These are phyloP conservation scores for Nematolebias whitei DNA, from an alignment of 2,113 vertebrate genomes.

Conservation along the genomic window DNA sequence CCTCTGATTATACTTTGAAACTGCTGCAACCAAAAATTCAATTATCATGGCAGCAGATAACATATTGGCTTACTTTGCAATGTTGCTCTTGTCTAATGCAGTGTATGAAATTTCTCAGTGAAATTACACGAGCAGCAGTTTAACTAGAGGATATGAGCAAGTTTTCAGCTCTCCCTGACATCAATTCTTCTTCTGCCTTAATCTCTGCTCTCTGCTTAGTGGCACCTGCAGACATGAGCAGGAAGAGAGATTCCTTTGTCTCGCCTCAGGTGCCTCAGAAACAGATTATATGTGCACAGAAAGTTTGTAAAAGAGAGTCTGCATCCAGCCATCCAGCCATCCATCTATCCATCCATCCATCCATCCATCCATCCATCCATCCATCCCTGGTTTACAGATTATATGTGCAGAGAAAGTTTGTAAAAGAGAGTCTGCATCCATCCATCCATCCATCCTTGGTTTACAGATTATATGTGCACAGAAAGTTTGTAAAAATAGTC, in stretches of 20 bases:
- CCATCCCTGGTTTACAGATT: no score
- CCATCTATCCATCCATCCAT: no score
- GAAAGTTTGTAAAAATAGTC: no score
- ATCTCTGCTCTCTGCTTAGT: slow-evolving; percentile 12
- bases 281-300: not conserved
- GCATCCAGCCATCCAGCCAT: no score
- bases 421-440: no score
- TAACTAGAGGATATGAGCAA: slow-evolving; percentile 24
- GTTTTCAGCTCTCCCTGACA: slow-evolving; percentile 36
- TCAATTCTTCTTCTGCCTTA: slow-evolving; percentile 15
- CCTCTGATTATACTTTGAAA: slow-evolving; percentile 38
- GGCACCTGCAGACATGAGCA: slow-evolving; percentile 36
- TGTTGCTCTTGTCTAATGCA: slow-evolving; percentile 14
- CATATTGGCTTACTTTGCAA: slow-evolving; percentile 20
- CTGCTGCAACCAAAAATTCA: slow-evolving; percentile 28
- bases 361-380: no score
- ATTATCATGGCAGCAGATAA: slow-evolving; percentile 25
- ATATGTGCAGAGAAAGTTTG: no score
- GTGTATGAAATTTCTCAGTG: slow-evolving; percentile 21
- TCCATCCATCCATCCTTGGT: no score
- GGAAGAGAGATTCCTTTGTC: slow-evolving; percentile 7
- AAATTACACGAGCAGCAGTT: slow-evolving; percentile 26
- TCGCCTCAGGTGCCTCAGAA: slow-evolving; percentile 10
- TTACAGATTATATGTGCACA: no score
- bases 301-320: not conserved